Percentiles rank a stretch among this genome's conserved stretches.
Conservation (phyloP, 2,888 invertebrate species). For the Eupsilia transversa region DNA sequence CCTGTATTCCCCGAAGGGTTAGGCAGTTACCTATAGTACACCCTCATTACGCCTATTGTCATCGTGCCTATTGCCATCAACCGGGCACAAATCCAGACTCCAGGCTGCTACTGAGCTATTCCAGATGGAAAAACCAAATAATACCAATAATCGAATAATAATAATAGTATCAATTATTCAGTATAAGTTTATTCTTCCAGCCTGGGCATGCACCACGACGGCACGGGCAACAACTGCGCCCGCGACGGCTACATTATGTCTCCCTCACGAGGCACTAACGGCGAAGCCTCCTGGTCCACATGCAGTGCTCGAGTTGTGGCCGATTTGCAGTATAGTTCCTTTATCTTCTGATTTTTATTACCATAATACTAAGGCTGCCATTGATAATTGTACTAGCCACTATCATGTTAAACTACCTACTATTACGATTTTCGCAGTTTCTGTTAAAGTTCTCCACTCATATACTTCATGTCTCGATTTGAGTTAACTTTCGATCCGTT, state of each 20-base stretch:
- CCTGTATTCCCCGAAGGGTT: too few relatives aligned
- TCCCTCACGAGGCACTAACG: slow-evolving; percentile 94
- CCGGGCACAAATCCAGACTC: too few relatives aligned
- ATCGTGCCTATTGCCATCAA: too few relatives aligned
- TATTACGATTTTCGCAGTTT: not conserved
- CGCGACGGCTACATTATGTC: slow-evolving; percentile 96
- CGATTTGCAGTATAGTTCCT: slow-evolving; percentile 89
- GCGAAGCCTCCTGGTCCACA: slow-evolving; percentile 94
- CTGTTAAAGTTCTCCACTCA: not conserved
- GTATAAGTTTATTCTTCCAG: slow-evolving; percentile 82
- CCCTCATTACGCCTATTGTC: too few relatives aligned
- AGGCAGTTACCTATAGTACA: too few relatives aligned
- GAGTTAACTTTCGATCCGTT: not conserved
- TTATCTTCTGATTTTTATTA: slow-evolving; percentile 40
- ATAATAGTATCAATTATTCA: slow-evolving; percentile 20
- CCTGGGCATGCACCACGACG: slow-evolving; percentile 95
- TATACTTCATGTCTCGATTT: not conserved
- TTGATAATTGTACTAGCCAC: not conserved
- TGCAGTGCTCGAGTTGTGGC: slow-evolving; percentile 93
- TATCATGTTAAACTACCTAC: not conserved
- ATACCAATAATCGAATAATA: too few relatives aligned
- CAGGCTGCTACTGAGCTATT: too few relatives aligned
- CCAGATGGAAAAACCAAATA: too few relatives aligned
- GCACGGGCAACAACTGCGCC: slow-evolving; percentile 93
- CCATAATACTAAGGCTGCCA: not conserved